phyloP scores from a whole-genome alignment of 2,113 vertebrate species.

The Crotophaga sulcirostris region DNA sequence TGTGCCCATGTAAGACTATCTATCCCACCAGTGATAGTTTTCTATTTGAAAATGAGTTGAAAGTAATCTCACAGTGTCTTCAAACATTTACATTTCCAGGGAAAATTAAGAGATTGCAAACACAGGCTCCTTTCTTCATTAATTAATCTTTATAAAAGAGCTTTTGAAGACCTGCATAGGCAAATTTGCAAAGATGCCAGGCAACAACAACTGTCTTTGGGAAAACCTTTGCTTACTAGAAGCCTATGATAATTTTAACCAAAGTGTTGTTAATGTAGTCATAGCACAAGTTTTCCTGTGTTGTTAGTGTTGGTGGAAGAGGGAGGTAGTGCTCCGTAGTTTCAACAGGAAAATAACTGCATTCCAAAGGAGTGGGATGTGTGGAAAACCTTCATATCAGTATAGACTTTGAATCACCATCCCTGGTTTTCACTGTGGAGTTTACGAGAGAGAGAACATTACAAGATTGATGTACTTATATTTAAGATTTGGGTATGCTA shows the following conservation, averaged over 20 bases:
- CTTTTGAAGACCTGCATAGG: background rate
- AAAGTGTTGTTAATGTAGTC: background rate
- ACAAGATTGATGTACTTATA: background rate
- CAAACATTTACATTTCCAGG: slow-evolving; percentile 1
- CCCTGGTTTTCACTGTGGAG: background rate
- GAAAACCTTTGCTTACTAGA: background rate
- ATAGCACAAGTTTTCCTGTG: background rate
- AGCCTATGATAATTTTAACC: background rate
- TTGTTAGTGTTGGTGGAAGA: background rate
- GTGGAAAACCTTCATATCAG: background rate
- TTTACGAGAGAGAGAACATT: background rate
- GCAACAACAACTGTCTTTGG: background rate
- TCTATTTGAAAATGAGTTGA: slow-evolving; percentile 1
- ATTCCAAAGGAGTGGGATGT: background rate
- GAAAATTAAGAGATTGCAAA: background rate
- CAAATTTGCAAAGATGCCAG: background rate
- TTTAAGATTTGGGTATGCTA: background rate
- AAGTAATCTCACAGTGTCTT: background rate
- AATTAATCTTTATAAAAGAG: background rate
- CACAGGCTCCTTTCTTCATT: background rate
- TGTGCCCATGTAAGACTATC: background rate
- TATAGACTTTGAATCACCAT: background rate
- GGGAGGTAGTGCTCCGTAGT: background rate
- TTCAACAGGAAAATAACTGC: background rate
- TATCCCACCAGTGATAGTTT: background rate